Base-by-base conservation (phyloP, 2,888 invertebrate species). In the Tetranychus piercei region DNA sequence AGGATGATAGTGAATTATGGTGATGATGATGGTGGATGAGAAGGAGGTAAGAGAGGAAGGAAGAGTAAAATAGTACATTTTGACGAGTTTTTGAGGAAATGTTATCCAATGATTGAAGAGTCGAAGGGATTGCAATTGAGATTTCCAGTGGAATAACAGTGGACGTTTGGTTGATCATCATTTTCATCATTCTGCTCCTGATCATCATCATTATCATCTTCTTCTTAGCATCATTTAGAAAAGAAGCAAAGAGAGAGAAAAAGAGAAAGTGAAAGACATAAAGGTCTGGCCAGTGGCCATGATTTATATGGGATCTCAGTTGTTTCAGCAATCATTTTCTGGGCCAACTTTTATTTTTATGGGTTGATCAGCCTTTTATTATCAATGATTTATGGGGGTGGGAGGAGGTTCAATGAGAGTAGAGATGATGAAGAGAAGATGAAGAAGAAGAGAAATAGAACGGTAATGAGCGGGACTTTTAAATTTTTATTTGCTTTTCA, bases 301-400 rank as follows among this genome's bases (percentile, higher is more conserved):
- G 55, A 55, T 55, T 55, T 55, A 55, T 55, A 55, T 55, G 55
- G 55, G 55, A 55, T 55, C 55, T 55, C 55, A 55, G 55, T 55
- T 55, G 9, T 9, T 55, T 55, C 55, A 55, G 15, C 55, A 55
- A 15, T 55, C 9, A 15, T 55, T 55, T 55, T 55, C 55, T 55
- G 55, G 55, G 55, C 55, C 55, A 55, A 55, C 11, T 55, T 55
- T 55, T 55, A 55, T 55, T 55, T 55, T 55, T 55, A 55, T 55
- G 55, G 55, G 55, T 55, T 55, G 55, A 55, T 55, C 55, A 55
- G 55, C 55, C 55, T 55, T 55, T 55, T 55, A 55, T 55, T 55
- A 55, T 55, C 55, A 55, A 55, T 55, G 55, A 55, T 55, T 55
- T 55, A 55, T 55, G 55, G 55, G 55, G 55, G 55, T 55, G 55